Base-by-base conservation (phyloP, 2,888 invertebrate species). In the Ectemnius continuus region DNA sequence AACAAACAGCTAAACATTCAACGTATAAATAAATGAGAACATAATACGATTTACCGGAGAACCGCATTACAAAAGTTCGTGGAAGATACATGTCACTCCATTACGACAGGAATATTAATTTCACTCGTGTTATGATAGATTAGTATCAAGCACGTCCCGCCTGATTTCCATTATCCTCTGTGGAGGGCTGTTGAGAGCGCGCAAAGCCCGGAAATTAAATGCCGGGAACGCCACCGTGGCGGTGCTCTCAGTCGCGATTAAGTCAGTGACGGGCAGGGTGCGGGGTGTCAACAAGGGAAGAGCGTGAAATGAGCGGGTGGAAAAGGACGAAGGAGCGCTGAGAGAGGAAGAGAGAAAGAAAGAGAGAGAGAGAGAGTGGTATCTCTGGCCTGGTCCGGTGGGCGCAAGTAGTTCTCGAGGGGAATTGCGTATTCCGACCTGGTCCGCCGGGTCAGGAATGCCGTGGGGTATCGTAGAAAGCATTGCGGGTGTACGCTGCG, bases 341-440 rank as follows among this genome's bases (percentile, higher is more conserved):
- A 20, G 1, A 23, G 23, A 23, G 23, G 23, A 3, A 23, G 23
- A 20, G 20, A 2, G 2, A 20, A 2, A 20, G 5, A 5, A 5
- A n/a, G 48, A 14, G 48, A 48, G 11, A 16, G 16, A 5, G 52
- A 14, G 16, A 13, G 2, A 1, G 36, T 58, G 16, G 20, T 26
- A 26, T n/a, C 20, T n/a, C 20, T 20, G 26, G 23, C 20, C 52
- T 13, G n/a, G 52, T 52, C 52, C 64, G 64, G 70, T 36, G 36
- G 36, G 6, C 70, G 68, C 28, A 57, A 36, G 67, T 56, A 62
- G 63, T 61, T 62, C 64, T 74, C 57, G 70, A 73, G 73, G 70
- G 72, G 79, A 78, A 87, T 86, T 85, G 85, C 86, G 87, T 87
- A 87, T 88, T 88, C 89, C 85, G 79, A 81, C 73, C 77, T 78